A percentile compares a stretch with the other conserved stretches of the same genome.
Evolutionary conservation across 2,888 invertebrate species (phyloP).

Genomic region (Leucozona laternaria): DNA sequence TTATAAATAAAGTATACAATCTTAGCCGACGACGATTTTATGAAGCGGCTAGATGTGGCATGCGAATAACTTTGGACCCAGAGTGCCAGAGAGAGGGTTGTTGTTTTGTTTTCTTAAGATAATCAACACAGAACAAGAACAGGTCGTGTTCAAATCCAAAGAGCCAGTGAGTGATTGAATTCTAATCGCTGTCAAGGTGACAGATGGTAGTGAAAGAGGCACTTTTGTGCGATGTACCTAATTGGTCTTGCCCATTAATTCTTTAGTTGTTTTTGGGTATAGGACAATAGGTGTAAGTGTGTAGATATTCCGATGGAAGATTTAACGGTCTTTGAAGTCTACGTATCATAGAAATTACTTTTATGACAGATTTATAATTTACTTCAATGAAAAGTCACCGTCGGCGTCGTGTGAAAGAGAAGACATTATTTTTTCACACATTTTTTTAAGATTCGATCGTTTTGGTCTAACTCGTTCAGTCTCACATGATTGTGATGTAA

Average conservation of each 20-base stretch:
- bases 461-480: conserved; percentile 8
- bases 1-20: conserved; percentile 49
- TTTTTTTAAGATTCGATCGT: conserved; percentile 13
- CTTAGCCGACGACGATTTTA: conserved; percentile 21
- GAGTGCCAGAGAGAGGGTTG: no score
- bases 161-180: conserved; percentile 42
- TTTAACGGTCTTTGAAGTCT: neutral
- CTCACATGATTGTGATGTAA: conserved; percentile 56
- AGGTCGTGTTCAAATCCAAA: neutral
- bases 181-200: conserved; percentile 38
- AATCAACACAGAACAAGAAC: conserved; percentile 12
- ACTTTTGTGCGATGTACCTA: neutral
- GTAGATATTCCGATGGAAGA: neutral
- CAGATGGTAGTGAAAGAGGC: neutral
- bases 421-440: neutral
- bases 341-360: neutral
- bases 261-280: no score
- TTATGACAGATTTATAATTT: neutral
- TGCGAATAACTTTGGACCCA: conserved; percentile 49
- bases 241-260: neutral
- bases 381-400: conserved; percentile 2
- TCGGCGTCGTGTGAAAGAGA: conserved; percentile 11
- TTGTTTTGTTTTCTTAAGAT: conserved; percentile 54
- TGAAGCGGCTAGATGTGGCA: conserved; percentile 17
- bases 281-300: no score